Percentiles rank a stretch among this genome's conserved stretches.
Evolutionary conservation across 2,797 vertebrate genomes (phyloP).

Genomic region (Oreortyx pictus): DNA sequence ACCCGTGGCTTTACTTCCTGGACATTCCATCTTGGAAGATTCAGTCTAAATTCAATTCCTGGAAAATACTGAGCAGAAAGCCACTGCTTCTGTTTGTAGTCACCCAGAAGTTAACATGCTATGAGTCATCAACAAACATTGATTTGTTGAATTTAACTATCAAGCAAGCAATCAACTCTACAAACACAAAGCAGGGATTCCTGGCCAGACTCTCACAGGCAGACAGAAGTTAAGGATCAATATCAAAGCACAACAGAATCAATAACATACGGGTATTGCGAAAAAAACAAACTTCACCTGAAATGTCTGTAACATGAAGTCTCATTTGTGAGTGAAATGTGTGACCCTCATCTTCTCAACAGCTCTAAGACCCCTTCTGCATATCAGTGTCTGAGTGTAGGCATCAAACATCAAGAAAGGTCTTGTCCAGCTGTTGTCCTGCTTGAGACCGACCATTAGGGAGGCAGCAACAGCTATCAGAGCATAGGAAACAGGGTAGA

Average conservation of each 20-base stretch:
- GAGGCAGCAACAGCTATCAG: too few species aligned
- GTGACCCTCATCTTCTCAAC: neutral
- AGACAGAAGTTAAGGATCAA: neutral
- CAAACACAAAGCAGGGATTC: neutral
- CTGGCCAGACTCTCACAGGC: neutral
- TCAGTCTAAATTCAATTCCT: too few species aligned
- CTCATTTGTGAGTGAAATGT: fast-evolving
- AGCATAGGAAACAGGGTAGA: neutral
- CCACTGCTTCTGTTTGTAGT: too few species aligned
- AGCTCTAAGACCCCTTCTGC: neutral
- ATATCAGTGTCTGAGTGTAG: neutral
- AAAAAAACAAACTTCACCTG: neutral
- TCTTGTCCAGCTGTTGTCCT: neutral
- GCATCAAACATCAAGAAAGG: neutral
- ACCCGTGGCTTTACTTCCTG: neutral
- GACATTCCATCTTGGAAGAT: too few species aligned
- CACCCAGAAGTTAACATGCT: too few species aligned
- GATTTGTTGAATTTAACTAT: neutral
- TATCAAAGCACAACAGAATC: neutral
- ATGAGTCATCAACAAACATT: neutral
- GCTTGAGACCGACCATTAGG: neutral
- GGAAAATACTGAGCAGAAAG: too few species aligned
- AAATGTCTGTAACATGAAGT: neutral
- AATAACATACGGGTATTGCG: neutral
- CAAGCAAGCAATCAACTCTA: neutral